Conservation (phyloP, 2,797 vertebrate species). For the Spheniscus humboldti region DNA sequence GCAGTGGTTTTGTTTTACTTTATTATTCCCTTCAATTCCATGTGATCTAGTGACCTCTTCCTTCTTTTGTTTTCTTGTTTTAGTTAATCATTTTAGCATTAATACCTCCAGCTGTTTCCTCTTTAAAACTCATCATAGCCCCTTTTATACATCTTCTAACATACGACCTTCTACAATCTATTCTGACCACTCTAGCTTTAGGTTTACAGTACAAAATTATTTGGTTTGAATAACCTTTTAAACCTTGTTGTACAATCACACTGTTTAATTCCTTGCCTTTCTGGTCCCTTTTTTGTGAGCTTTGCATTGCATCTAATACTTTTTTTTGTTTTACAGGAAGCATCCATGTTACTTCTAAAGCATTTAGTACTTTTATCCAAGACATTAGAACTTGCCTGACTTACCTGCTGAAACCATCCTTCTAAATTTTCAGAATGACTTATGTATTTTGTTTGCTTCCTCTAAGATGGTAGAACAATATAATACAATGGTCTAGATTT, state of each 20-base stretch:
- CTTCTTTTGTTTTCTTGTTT: background rate
- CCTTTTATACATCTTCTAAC: background rate
- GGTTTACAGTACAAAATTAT: background rate
- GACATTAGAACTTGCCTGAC: background rate
- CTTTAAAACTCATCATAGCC: background rate
- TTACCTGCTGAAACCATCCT: background rate
- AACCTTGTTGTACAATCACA: background rate
- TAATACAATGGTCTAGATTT: background rate
- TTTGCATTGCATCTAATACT: background rate
- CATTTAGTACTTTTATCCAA: background rate
- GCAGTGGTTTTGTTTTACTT: background rate
- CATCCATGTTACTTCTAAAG: background rate
- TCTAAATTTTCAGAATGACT: background rate
- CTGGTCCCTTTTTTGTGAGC: background rate
- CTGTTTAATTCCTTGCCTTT: background rate
- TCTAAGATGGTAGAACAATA: background rate
- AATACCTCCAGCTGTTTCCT: background rate
- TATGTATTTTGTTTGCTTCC: background rate
- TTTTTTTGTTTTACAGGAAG: background rate
- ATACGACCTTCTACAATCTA: background rate
- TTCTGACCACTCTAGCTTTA: background rate
- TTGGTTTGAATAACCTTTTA: background rate
- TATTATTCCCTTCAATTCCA: background rate
- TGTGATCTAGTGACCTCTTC: background rate
- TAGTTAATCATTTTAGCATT: background rate